These are phyloP conservation scores for Drosophila leontia DNA, from an alignment of 1,140 invertebrate genomes.

Conservation along the genomic window DNA sequence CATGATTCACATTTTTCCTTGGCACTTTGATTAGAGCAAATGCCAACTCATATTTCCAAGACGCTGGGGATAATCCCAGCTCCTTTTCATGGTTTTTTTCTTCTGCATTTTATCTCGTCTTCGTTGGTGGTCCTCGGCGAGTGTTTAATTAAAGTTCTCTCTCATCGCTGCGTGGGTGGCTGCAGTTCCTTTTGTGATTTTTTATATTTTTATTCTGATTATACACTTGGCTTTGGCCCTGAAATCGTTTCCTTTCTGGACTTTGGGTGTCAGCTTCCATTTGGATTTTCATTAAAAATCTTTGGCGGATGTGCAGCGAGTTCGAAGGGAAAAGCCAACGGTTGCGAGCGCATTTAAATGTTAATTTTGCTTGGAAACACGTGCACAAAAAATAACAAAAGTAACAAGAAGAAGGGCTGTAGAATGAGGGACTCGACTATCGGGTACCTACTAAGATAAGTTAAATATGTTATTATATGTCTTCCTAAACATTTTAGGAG, in stretches of 20 bases:
- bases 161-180: slow-evolving; percentile 46
- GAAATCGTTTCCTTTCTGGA: slow-evolving; percentile 26
- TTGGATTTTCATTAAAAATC: slow-evolving; percentile 47
- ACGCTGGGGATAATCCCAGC: slow-evolving; percentile 17
- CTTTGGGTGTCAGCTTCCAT: slow-evolving; percentile 25
- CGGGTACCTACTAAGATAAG: background rate
- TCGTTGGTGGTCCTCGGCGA: slow-evolving; percentile 49
- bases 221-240: slow-evolving; percentile 11
- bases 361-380: slow-evolving; percentile 62
- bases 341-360: slow-evolving; percentile 69
- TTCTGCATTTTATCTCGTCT: slow-evolving; percentile 5
- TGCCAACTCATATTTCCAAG: slow-evolving; percentile 51
- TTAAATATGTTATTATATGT: no score
- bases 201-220: slow-evolving; percentile 30
- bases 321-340: slow-evolving; percentile 40
- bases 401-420: background rate
- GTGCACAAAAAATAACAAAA: slow-evolving; percentile 36
- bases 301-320: slow-evolving; percentile 58
- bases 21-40: slow-evolving; percentile 18
- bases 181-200: slow-evolving; percentile 31
- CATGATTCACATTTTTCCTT: slow-evolving; percentile 16
- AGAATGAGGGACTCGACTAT: background rate
- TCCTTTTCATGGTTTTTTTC: slow-evolving; percentile 19
- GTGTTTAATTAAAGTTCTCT: slow-evolving; percentile 54
- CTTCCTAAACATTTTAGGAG: background rate